Base-by-base conservation (phyloP, 2,888 invertebrate species). In the Dryococelus australis region DNA sequence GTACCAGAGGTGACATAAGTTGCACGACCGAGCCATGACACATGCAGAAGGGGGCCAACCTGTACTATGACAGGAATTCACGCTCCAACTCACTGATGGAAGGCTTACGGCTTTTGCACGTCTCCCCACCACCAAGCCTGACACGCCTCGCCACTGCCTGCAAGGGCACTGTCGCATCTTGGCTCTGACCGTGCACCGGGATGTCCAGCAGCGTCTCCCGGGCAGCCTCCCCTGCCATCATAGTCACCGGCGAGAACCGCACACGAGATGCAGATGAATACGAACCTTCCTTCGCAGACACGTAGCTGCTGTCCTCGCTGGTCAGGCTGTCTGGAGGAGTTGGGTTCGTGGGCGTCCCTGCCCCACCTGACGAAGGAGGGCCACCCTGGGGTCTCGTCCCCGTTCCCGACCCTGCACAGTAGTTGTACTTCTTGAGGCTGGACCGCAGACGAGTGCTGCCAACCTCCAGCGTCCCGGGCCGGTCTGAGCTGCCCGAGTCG, bases 291-390 rank as follows among this genome's bases (percentile, higher is more conserved):
- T 97, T 94, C 27, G 98, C 98, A 13, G 98, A 98, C 90, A 97
- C 95, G 92, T 97, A 98, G 83, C 97, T 97, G 91, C 97, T 97
- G 91, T 97, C 98, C 90, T 98, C 98, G 91, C 97, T 97, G 0
- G 97, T 96, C 88, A 97, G 91, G 89, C 97, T 97, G 90, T 97
- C 97, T 0, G 97, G 97, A 0, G 97, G 97, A 10, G 97, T 97
- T 1, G 96, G 96, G 92, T 97, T 96, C 0, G 97, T 96, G 27
- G 97, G 97, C 0, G 97, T 97, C 26, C 94, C 94, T 0, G 93
- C 93, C 3, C 95, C 95, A 0, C 95, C 95, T 0, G 90, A 90
- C 26, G 90, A 90, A 2, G 90, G 89, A n/a, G 90, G 90, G 12
- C 89, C 89, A 24, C 87, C 80, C 43, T 43, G 20, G 43, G 84